Evolutionary conservation across 2,888 invertebrate genomes (phyloP), one percentile per base, ranked within the genome.

Genomic region (Quadroppia sp.): DNA sequence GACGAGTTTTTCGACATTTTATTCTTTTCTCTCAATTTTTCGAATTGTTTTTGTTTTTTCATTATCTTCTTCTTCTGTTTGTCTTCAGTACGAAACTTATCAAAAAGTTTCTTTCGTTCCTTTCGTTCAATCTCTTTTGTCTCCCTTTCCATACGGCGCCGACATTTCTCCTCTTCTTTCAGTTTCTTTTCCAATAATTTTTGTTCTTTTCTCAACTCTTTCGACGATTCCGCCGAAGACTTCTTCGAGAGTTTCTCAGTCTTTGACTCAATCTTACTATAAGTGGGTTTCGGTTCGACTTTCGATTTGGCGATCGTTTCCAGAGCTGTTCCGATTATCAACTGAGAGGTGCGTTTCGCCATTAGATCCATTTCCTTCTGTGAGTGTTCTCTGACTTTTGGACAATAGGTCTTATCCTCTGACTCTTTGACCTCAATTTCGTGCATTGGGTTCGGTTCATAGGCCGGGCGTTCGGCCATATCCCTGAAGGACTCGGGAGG

Each of bases 11-110:
- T n/a, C n/a, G 32, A 15, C 30, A 11, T 17, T 30, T 64, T 40
- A n/a, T 13, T 36, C n/a, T n/a, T n/a, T n/a, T n/a, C n/a, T 9
- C 25, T 32, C 4, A 64, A n/a, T 64, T 64, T 64, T 11, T 64
- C 64, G 30, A 64, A 64, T 64, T 64, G 32, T 64, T 64, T 64
- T 20, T 64, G 64, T n/a, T 64, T 64, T 64, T 64, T 64, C 36
- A 36, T 30, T 2, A 64, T 64, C n/a, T 64, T 64, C 20, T 32
- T 1, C 64, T 64, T 64, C 20, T 64, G 64, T 20, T 36, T 32
- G 30, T 64, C 64, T 1, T 32, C 32, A 28, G 20, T 32, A 1
- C 36, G 17, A 20, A 64, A 64, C n/a, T 36, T 13, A n/a, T 64
- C 40, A 36, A 64, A 40, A 9, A 32, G 40, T 64, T 17, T 6